Evolutionary conservation across 53 echinoderm and acorn worm species (phyloP), one percentile per base, ranked within the genome.

Genomic region (Astropecten irregularis): DNA sequence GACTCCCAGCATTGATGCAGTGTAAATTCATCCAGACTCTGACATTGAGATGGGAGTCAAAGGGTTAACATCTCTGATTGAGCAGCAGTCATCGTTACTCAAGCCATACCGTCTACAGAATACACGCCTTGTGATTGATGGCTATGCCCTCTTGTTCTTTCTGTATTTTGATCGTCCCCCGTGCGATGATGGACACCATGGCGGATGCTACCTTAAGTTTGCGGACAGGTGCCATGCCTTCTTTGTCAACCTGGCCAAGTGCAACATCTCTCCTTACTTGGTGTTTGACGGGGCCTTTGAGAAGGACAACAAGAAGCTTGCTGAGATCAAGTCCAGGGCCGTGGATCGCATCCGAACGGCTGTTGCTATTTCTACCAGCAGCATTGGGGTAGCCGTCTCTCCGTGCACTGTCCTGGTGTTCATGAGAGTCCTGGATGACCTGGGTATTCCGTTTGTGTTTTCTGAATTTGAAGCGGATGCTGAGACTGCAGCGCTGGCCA

Each of bases 1-100:
- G n/a, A n/a, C n/a, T n/a, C n/a, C n/a, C n/a, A n/a, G n/a, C n/a
- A n/a, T n/a, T n/a, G n/a, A n/a, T n/a, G n/a, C n/a, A n/a, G n/a
- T n/a, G n/a, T n/a, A n/a, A n/a, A n/a, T n/a, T n/a, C n/a, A n/a
- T n/a, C n/a, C n/a, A n/a, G n/a, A n/a, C n/a, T n/a, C n/a, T n/a
- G n/a, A n/a, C n/a, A n/a, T n/a, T n/a, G n/a, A n/a, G n/a, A 96
- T 96, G 97, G 97, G 97, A 22, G 84, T 96, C 11, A 76, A 79
- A 46, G 97, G 97, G 8, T 66, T 96, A 16, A 96, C 93, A 30
- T 83, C 90, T 9, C 73, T 96, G 44, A 68, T 94, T 10, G 88
- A 92, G 50, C 66, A 88, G 13, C 90, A 93, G 64, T 55, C 81
- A 11, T 51, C 82, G 40, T 68, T 76, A 21, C 73, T 89, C 37